Evolutionary conservation across 2,888 invertebrate genomes (phyloP).

Genomic region (Drosophila prolongata): DNA sequence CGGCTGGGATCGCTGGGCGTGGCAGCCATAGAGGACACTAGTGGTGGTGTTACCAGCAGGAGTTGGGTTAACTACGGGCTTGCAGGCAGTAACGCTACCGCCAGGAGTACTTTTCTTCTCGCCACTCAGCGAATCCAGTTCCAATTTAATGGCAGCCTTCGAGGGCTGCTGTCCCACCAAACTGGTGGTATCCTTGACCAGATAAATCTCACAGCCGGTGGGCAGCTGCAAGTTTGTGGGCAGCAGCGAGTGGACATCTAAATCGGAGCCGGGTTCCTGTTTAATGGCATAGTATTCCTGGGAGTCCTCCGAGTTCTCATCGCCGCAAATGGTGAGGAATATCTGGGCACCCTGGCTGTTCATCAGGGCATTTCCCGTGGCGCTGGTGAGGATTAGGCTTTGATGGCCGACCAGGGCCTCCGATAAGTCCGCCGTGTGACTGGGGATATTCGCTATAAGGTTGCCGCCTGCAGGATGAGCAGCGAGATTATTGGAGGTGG

Average conservation of each 20-base stretch:
- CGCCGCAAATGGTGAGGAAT: constrained; percentile 78
- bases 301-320: constrained; percentile 75
- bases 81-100: neutral
- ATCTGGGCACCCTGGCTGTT: constrained; percentile 55
- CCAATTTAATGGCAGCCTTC: constrained; percentile 62
- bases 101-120: constrained; percentile 18
- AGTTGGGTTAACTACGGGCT: neutral
- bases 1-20: constrained; percentile 1
- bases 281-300: constrained; percentile 79
- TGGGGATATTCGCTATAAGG: constrained; percentile 3
- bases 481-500: constrained; percentile 10
- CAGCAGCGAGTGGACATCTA: constrained; percentile 68
- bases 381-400: constrained; percentile 52
- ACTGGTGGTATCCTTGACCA: constrained; percentile 72
- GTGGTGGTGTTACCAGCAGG: neutral
- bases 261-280: constrained; percentile 69
- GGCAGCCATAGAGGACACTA: constrained; percentile 6
- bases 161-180: constrained; percentile 5
- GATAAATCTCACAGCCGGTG: constrained; percentile 81
- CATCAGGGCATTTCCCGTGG: constrained; percentile 15
- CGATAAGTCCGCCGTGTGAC: constrained; percentile 9
- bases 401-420: constrained; percentile 33
- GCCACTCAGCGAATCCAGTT: constrained; percentile 58
- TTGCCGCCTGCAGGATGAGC: neutral
- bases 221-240: constrained; percentile 77